Conservation (phyloP, 2,888 invertebrate genomes). For the Hydraecia micacea region DNA sequence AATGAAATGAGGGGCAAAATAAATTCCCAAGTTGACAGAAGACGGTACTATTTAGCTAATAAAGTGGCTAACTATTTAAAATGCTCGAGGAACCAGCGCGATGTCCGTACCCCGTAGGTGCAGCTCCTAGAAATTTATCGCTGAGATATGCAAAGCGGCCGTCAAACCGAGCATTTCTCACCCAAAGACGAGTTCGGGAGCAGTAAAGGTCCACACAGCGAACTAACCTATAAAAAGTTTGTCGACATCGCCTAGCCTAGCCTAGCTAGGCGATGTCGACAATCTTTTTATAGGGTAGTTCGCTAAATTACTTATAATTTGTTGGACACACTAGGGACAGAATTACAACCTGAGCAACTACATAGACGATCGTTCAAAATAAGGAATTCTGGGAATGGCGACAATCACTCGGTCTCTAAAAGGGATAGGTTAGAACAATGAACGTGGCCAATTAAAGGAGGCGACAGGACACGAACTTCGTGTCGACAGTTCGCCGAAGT, state of each 20-base stretch:
- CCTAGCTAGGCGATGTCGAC: no score
- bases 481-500: slow-evolving; percentile 76
- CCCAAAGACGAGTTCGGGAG: slow-evolving; percentile 76
- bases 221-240: slow-evolving; percentile 79
- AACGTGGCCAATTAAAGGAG: slow-evolving; percentile 83
- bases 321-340: slow-evolving; percentile 73
- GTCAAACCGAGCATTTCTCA: slow-evolving; percentile 81
- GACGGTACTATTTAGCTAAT: slow-evolving; percentile 71
- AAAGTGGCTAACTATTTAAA: slow-evolving; percentile 61
- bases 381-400: slow-evolving; percentile 72
- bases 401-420: slow-evolving; percentile 74
- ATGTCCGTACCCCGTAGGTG: slow-evolving; percentile 66
- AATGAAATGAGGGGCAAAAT: slow-evolving; percentile 61
- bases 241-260: slow-evolving; percentile 70
- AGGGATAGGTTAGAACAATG: slow-evolving; percentile 78
- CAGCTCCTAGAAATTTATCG: slow-evolving; percentile 78
- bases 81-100: slow-evolving; percentile 59
- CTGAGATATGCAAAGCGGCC: slow-evolving; percentile 79
- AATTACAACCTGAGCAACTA: slow-evolving; percentile 70
- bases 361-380: slow-evolving; percentile 71
- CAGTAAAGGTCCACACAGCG: slow-evolving; percentile 66
- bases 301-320: no score
- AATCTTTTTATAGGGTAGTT: no score
- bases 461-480: slow-evolving; percentile 81
- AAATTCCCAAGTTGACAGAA: slow-evolving; percentile 62